Conservation (phyloP, 2,888 invertebrate species). For the Agonopterix alstromeriana region DNA sequence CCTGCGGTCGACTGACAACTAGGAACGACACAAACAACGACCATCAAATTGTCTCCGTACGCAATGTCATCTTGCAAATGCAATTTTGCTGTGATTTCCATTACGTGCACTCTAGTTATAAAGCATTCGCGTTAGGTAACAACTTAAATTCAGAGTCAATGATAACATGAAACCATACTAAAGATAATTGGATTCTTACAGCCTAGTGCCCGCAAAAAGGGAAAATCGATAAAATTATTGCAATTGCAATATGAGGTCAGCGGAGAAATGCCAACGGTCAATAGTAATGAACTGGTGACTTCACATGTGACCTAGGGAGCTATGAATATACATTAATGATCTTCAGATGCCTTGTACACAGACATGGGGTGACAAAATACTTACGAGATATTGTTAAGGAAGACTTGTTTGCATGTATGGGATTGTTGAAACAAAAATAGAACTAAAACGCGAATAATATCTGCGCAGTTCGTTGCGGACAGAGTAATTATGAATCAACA, state of each 20-base stretch:
- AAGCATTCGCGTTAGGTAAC: too few species aligned
- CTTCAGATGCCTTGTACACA: too few species aligned
- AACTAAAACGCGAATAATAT: too few species aligned
- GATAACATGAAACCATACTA: too few species aligned
- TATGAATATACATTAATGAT: slow-evolving; percentile 39
- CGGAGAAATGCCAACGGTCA: slow-evolving; percentile 57
- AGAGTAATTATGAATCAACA: too few species aligned
- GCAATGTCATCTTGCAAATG: background rate
- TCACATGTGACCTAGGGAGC: slow-evolving; percentile 52
- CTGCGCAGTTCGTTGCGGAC: too few species aligned
- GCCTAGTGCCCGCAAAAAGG: slow-evolving; percentile 7
- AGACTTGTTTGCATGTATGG: too few species aligned
- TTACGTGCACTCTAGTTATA: background rate
- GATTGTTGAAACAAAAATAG: too few species aligned
- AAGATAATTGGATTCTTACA: too few species aligned
- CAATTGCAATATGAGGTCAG: slow-evolving; percentile 46
- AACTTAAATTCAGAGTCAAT: too few species aligned
- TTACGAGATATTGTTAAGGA: too few species aligned
- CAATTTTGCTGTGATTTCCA: slow-evolving; percentile 4
- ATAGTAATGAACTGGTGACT: slow-evolving; percentile 34
- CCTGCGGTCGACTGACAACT: slow-evolving; percentile 22
- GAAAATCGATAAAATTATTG: slow-evolving; percentile 53
- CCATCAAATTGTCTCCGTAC: background rate
- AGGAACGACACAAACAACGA: slow-evolving; percentile 6
- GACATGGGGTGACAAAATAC: too few species aligned